Evolutionary conservation across 2,797 vertebrate species (phyloP).

Genomic region (Arrhamphus sclerolepis): DNA sequence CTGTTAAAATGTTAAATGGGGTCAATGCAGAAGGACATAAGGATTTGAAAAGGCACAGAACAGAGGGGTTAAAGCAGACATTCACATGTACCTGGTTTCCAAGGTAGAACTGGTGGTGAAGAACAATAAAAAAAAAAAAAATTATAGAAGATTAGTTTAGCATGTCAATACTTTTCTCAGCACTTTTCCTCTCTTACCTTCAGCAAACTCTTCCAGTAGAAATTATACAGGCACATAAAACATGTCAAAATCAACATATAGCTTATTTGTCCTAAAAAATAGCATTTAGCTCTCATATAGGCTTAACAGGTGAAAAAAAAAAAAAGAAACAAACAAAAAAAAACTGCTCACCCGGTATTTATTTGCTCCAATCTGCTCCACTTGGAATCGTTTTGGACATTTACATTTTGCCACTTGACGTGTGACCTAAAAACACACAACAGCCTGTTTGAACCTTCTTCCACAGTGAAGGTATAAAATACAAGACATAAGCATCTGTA

Average conservation of each 20-base stretch:
- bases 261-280: slow-evolving; percentile 7
- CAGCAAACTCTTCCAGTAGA: background rate
- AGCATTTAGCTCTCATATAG: background rate
- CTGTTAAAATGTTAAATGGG: slow-evolving; percentile 64
- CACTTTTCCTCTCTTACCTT: slow-evolving; percentile 41
- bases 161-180: slow-evolving; percentile 28
- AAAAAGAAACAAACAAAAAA: slow-evolving; percentile 23
- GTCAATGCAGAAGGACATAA: slow-evolving; percentile 68
- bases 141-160: slow-evolving; percentile 84
- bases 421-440: slow-evolving; percentile 85
- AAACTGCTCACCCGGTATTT: slow-evolving; percentile 93
- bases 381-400: slow-evolving; percentile 98
- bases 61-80: slow-evolving; percentile 56
- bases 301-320: slow-evolving; percentile 6
- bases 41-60: slow-evolving; percentile 63
- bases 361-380: slow-evolving; percentile 99
- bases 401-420: slow-evolving; percentile 99
- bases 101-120: slow-evolving; percentile 97
- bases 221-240: background rate
- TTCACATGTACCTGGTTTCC: slow-evolving; percentile 99
- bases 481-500: background rate
- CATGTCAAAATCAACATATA: background rate
- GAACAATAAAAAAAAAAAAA: slow-evolving; percentile 74
- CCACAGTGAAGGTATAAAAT: background rate
- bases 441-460: background rate